Conservation (phyloP, 1,140 invertebrate species). For the Harpegnathos saltator region DNA sequence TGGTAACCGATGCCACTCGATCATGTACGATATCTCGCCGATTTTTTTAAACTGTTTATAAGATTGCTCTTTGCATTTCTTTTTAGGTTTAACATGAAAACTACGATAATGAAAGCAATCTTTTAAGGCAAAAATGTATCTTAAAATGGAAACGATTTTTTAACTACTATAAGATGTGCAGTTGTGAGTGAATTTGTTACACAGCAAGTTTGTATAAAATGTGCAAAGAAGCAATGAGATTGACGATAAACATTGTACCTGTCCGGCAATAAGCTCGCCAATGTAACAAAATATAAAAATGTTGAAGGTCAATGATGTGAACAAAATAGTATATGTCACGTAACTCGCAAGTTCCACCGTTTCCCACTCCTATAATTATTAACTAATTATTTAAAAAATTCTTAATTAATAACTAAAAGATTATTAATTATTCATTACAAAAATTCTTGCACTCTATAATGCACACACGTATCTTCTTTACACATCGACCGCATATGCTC, state of each 20-base stretch:
- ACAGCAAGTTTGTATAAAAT: not conserved
- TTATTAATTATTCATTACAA: too few relatives aligned
- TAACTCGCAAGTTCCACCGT: too few relatives aligned
- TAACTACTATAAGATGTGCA: too few relatives aligned
- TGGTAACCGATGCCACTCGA: slow-evolving; percentile 70
- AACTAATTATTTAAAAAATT: too few relatives aligned
- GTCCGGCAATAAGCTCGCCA: slow-evolving; percentile 67
- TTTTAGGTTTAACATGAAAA: too few relatives aligned
- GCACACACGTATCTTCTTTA: too few relatives aligned
- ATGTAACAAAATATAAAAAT: slow-evolving; percentile 78
- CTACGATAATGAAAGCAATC: too few relatives aligned
- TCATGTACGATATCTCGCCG: slow-evolving; percentile 66
- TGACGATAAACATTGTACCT: slow-evolving; percentile 53
- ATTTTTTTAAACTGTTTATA: slow-evolving; percentile 64
- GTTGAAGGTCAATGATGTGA: slow-evolving; percentile 66
- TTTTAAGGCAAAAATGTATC: too few relatives aligned
- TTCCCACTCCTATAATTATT: too few relatives aligned
- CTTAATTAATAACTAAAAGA: too few relatives aligned
- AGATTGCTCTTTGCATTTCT: not conserved
- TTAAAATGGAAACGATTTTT: not conserved
- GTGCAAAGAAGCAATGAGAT: not conserved
- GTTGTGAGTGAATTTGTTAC: too few relatives aligned
- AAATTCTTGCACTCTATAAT: not conserved
- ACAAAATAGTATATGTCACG: slow-evolving; percentile 28
- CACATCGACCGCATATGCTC: too few relatives aligned